Evolutionary conservation across 2,113 vertebrate genomes (phyloP), one percentile per base, ranked within the genome.

Genomic region (Passer montanus): DNA sequence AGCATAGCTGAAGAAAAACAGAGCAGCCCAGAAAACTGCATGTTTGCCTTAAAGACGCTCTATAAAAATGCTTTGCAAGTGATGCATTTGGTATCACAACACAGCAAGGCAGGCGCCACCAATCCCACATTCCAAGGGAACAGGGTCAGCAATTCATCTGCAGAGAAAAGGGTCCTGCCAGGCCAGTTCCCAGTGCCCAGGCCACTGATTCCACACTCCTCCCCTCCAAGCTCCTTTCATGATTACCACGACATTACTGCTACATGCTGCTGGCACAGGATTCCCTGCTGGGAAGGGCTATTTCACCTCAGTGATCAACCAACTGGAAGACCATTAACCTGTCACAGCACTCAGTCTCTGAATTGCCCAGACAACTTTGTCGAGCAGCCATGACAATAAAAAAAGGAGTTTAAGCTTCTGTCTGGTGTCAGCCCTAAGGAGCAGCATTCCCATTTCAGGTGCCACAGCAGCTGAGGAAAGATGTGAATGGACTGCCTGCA

Each of bases 321-420:
- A 94, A 7, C 79, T 79, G 69, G 13, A 78, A 84, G 58, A 43
- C 49, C 92, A 87, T 91, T 92, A 93, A 94, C 81, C 50, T 83
- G 86, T 49, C 77, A 87, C n/a, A 78, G 64, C 66, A 41, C 35
- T 84, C 37, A 3, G 33, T 14, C 81, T 87, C 59, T 90, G 75
- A 95, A 91, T 50, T 62, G 80, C 90, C 59, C 58, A 69, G 69
- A 77, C 73, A 89, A 78, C 74, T 93, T 64, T 73, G 88, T 2
- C 46, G 64, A 89, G 63, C 52, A 84, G 56, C 37, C 47, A 19
- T 0, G 23, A 88, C 67, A 88, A 88, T 76, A 84, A 83, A 62
- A 75, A 55, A 52, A 30, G 30, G 26, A 18, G 20, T 83, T 74
- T 30, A 77, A 91, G 60, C 73, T 88, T 78, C 76, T 9, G 39